Evolutionary conservation across 2,888 invertebrate genomes (phyloP).

Genomic region (Acanthacorydalis orientalis): DNA sequence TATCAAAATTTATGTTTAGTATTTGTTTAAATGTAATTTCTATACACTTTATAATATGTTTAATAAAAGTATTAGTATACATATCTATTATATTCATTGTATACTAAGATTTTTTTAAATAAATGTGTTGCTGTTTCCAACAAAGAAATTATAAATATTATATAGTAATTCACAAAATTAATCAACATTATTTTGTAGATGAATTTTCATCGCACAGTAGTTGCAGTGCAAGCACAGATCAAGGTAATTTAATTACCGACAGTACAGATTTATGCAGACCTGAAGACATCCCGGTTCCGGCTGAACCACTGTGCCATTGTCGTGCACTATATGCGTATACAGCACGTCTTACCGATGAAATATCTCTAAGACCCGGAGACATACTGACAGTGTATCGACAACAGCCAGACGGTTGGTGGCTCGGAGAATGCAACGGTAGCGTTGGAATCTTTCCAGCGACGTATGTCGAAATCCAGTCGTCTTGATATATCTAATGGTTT

Average conservation of each 20-base stretch:
- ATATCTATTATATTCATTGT: no score
- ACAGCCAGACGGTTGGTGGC: conserved; percentile 91
- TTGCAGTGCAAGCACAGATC: conserved; percentile 16
- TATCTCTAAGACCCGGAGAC: conserved; percentile 55
- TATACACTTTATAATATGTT: no score
- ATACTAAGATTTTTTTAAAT: no score
- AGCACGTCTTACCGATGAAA: conserved; percentile 74
- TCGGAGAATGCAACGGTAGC: conserved; percentile 69
- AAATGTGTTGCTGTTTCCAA: no score
- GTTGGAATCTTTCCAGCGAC: conserved; percentile 89
- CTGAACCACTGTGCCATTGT: conserved; percentile 50
- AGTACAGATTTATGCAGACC: conserved; percentile 10
- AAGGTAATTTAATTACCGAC: neutral
- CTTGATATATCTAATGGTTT: neutral
- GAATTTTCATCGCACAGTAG: conserved; percentile 68
- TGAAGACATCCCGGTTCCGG: conserved; percentile 23
- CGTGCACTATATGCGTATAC: conserved; percentile 76
- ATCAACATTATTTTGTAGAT: conserved; percentile 29
- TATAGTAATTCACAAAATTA: no score
- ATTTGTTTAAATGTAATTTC: no score
- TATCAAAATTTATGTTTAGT: no score
- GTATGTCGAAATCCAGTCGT: conserved; percentile 53
- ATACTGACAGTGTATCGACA: conserved; percentile 77
- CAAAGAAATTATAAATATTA: no score
- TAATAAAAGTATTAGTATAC: no score